Evolutionary conservation across 2,113 vertebrate species (phyloP).

Genomic region (Pomatorhinus ruficollis): DNA sequence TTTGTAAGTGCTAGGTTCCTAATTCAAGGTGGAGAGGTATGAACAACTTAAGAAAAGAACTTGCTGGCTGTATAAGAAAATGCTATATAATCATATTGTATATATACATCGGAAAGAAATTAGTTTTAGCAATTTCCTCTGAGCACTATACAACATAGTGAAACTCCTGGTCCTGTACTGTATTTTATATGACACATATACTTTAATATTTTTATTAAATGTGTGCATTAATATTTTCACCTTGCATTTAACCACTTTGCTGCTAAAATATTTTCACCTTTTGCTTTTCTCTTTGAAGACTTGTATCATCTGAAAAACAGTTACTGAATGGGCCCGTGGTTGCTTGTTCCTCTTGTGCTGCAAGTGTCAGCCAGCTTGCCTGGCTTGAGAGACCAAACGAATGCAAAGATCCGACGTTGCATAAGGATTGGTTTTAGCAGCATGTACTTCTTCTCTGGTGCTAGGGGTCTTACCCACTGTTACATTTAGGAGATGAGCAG

Average conservation of each 20-base stretch:
- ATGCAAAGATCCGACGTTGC: background rate
- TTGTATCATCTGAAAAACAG: background rate
- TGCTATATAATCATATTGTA: conserved; percentile 71
- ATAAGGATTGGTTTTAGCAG: background rate
- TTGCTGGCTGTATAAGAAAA: conserved; percentile 90
- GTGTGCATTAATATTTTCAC: conserved; percentile 78
- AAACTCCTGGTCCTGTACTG: conserved; percentile 89
- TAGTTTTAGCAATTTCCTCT: conserved; percentile 82
- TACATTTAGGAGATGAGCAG: background rate
- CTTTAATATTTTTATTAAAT: conserved; percentile 75
- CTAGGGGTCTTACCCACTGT: background rate
- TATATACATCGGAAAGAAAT: conserved; percentile 79
- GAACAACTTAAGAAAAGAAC: conserved; percentile 87
- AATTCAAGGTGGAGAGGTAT: conserved; percentile 80
- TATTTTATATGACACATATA: conserved; percentile 89
- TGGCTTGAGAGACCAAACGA: background rate
- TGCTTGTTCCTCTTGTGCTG: conserved; percentile 26
- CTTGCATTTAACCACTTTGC: conserved; percentile 87
- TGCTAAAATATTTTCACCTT: conserved; percentile 82
- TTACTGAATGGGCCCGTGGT: background rate
- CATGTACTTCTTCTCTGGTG: background rate
- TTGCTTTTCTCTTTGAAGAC: conserved; percentile 64
- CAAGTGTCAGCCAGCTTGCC: conserved; percentile 6
- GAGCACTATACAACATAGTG: conserved; percentile 84
- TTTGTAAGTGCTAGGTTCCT: conserved; percentile 69